Percentiles rank a stretch among this genome's conserved stretches.
phyloP scores from a whole-genome alignment of 2,113 vertebrate genomes.

The Hucho hucho region DNA sequence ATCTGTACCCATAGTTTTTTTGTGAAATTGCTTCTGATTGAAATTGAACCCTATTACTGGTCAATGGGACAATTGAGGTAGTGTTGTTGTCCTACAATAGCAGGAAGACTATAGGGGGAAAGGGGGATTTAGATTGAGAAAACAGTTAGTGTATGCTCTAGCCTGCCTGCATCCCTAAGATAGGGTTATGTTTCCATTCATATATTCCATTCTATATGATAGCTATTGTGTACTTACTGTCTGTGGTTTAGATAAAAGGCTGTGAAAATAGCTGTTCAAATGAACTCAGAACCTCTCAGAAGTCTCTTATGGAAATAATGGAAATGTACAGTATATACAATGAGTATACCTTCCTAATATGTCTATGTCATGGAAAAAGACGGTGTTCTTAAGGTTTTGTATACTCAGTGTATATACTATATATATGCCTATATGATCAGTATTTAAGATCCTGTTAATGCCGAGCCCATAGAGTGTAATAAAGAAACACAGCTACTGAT shows the following conservation, averaged over 20 bases:
- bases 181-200: neutral
- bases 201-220: neutral
- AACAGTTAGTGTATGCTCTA: too few species aligned
- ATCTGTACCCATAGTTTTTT: too few species aligned
- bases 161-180: neutral
- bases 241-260: neutral
- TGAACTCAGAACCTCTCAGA: neutral
- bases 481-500: neutral
- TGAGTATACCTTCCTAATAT: too few species aligned
- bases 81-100: too few species aligned
- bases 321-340: neutral
- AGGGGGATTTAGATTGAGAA: too few species aligned
- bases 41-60: too few species aligned
- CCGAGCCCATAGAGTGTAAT: neutral
- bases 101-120: too few species aligned
- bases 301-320: slow-evolving; percentile 1
- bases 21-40: too few species aligned
- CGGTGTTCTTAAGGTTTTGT: neutral
- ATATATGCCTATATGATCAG: neutral
- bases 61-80: too few species aligned
- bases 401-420: neutral
- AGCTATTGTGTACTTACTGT: neutral
- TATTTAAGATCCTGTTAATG: neutral
- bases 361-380: too few species aligned
- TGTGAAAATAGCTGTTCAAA: neutral